phyloP scores from a whole-genome alignment of 2,888 invertebrate species.

The Ennomos quercinarius region DNA sequence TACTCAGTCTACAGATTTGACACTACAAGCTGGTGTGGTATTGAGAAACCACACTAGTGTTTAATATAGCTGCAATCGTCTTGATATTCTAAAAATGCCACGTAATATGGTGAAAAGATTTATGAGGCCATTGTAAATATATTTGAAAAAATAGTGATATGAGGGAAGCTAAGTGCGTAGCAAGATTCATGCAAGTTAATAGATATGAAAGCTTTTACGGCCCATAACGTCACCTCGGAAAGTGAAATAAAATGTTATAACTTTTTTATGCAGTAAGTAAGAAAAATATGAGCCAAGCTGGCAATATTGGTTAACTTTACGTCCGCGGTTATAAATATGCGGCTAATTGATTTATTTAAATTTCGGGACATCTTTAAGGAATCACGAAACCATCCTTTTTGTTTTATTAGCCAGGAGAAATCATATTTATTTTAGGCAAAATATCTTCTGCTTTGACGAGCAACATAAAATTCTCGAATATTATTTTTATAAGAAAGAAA shows the following conservation, averaged over 20 bases:
- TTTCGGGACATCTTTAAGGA: slow-evolving; percentile 9
- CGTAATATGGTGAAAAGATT: slow-evolving; percentile 3
- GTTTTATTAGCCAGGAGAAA: slow-evolving; percentile 2
- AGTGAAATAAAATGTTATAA: slow-evolving; percentile 68
- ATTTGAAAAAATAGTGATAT: slow-evolving; percentile 45
- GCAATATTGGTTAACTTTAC: slow-evolving; percentile 40
- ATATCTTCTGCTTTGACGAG: slow-evolving; percentile 6
- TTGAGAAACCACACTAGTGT: background rate
- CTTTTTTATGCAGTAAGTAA: slow-evolving; percentile 57
- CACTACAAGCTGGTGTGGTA: slow-evolving; percentile 2
- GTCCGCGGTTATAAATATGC: slow-evolving; percentile 25
- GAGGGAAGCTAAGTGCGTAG: slow-evolving; percentile 49
- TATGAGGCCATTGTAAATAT: slow-evolving; percentile 16
- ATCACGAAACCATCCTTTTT: background rate
- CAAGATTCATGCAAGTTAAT: slow-evolving; percentile 67
- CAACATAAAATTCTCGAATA: slow-evolving; percentile 6
- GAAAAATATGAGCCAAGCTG: slow-evolving; percentile 43
- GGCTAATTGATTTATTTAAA: slow-evolving; percentile 31
- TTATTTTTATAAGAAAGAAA: slow-evolving; percentile 22
- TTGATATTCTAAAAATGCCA: slow-evolving; percentile 1
- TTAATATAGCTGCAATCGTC: slow-evolving; percentile 1
- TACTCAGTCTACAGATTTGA: slow-evolving; percentile 1
- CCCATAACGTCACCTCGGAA: slow-evolving; percentile 65
- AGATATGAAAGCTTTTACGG: slow-evolving; percentile 70
- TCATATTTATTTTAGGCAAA: slow-evolving; percentile 9